Evolutionary conservation across 2,888 invertebrate genomes (phyloP).

Genomic region (Polydrusus pterygomalis): DNA sequence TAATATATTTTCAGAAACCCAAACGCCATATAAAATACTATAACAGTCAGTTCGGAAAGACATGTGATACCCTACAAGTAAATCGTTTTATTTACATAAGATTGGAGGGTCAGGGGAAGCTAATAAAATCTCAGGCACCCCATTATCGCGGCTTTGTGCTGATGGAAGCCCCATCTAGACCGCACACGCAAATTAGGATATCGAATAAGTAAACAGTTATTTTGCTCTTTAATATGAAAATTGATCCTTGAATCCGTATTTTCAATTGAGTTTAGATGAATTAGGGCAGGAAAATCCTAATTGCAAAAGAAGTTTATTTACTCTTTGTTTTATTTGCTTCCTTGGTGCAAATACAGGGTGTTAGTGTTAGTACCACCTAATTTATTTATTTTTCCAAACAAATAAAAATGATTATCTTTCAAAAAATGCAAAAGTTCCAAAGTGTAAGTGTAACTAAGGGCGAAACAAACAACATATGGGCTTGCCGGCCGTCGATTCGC

Average conservation of each 20-base stretch:
- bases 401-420: no score
- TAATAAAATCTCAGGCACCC: constrained; percentile 61
- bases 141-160: constrained; percentile 61
- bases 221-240: constrained; percentile 60
- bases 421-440: no score
- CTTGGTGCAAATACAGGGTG: no score
- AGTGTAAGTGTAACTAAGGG: no score
- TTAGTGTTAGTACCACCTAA: no score
- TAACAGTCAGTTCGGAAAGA: constrained; percentile 27
- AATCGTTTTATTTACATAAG: constrained; percentile 69
- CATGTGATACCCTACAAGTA: constrained; percentile 66
- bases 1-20: constrained; percentile 1
- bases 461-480: no score
- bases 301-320: constrained; percentile 26
- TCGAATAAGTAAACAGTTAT: constrained; percentile 61
- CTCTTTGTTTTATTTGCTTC: neutral
- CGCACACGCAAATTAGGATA: constrained; percentile 60
- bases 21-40: constrained; percentile 4
- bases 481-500: no score
- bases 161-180: constrained; percentile 58
- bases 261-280: constrained; percentile 51
- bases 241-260: constrained; percentile 60
- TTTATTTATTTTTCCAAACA: no score
- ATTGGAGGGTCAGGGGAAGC: constrained; percentile 57
- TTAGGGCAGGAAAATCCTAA: constrained; percentile 50